Evolutionary conservation across 2,113 vertebrate species (phyloP).

Genomic region (Lepus europaeus): DNA sequence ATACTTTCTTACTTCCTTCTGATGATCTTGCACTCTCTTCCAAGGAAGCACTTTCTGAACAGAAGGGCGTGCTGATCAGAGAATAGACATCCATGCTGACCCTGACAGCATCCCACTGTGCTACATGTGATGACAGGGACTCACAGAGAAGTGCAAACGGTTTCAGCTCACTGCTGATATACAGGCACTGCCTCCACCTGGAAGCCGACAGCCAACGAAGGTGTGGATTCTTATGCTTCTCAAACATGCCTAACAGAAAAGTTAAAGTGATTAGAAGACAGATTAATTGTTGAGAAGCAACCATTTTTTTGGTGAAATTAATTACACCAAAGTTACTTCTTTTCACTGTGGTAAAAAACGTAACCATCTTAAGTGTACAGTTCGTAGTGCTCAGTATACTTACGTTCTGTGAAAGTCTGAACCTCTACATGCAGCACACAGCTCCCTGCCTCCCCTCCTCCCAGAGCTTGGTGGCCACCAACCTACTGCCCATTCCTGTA

Average conservation of each 20-base stretch:
- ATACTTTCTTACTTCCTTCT: neutral
- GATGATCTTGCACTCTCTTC: neutral
- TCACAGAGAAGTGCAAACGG: slow-evolving; percentile 80
- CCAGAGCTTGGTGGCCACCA: neutral
- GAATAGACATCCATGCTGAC: slow-evolving; percentile 58
- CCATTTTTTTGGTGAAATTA: neutral
- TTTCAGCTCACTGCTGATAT: slow-evolving; percentile 73
- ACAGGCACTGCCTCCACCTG: slow-evolving; percentile 85
- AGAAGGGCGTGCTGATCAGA: slow-evolving; percentile 72
- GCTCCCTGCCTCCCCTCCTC: too few relatives aligned
- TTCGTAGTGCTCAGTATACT: neutral
- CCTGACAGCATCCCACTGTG: slow-evolving; percentile 83
- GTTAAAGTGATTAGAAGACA: neutral
- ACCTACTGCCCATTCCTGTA: neutral
- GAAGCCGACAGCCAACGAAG: slow-evolving; percentile 78
- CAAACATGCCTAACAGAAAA: slow-evolving; percentile 45
- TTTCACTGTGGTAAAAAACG: neutral
- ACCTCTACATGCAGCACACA: neutral
- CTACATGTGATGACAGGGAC: slow-evolving; percentile 74
- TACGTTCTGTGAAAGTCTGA: neutral
- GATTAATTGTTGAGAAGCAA: neutral
- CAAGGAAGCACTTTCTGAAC: neutral
- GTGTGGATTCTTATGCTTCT: neutral
- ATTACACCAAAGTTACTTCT: neutral
- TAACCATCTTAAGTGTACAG: neutral